These are phyloP conservation scores for Montipora cactus DNA, from an alignment of 64 coral and sea anemone genomes.

Conservation along the genomic window DNA sequence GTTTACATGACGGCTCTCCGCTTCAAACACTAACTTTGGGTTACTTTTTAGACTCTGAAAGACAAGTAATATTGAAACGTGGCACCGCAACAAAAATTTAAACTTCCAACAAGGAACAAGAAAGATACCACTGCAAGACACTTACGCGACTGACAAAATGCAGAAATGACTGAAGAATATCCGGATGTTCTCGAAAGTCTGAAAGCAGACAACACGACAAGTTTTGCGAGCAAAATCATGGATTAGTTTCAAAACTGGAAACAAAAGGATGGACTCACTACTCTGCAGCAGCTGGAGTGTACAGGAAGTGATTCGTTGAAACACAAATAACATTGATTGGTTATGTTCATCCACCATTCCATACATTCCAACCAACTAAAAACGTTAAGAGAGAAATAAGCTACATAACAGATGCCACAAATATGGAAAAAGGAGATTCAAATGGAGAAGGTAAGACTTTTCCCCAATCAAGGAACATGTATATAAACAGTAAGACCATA, in stretches of 20 bases:
- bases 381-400: neutral
- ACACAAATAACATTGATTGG: slow-evolving; percentile 47
- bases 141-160: slow-evolving; percentile 77
- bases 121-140: neutral
- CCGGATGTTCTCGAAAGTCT: slow-evolving; percentile 80
- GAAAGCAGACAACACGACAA: neutral
- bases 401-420: too few relatives aligned
- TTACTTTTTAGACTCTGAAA: slow-evolving; percentile 69
- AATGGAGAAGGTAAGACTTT: too few relatives aligned
- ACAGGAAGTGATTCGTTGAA: slow-evolving; percentile 59
- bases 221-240: neutral
- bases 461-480: too few relatives aligned
- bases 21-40: slow-evolving; percentile 68
- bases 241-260: too few relatives aligned
- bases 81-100: too few relatives aligned
- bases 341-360: slow-evolving; percentile 62
- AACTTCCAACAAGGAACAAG: neutral
- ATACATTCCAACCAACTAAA: slow-evolving; percentile 91
- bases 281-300: slow-evolving; percentile 67
- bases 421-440: too few relatives aligned
- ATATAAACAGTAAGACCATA: too few relatives aligned
- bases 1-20: slow-evolving; percentile 25
- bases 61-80: neutral
- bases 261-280: slow-evolving; percentile 47
- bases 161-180: slow-evolving; percentile 77